Base-by-base conservation (phyloP, 2,113 vertebrate species). In the Bubo scandiacus region DNA sequence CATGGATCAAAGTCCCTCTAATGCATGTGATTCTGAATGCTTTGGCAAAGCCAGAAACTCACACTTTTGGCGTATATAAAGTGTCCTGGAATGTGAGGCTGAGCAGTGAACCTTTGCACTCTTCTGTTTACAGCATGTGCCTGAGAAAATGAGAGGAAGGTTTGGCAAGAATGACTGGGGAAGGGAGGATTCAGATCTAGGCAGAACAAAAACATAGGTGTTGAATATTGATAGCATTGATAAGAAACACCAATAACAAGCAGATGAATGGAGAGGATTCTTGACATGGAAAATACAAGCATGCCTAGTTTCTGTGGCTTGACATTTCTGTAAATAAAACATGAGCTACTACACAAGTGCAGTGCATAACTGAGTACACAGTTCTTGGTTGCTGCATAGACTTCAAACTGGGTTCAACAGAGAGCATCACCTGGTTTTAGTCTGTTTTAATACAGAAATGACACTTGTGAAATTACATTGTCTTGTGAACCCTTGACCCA, bases 41-140 rank as follows among this genome's bases (percentile, higher is more conserved):
- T 94, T 84, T 94, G 81, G 79, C 66, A 89, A 74, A 91, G 29
- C 75, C 80, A 95, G 87, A 73, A 80, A 65, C 82, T 88, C 81
- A 91, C 92, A 45, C 58, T 87, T 91, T 32, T 87, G 82, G 81
- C 61, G 5, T 2, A 30, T 55, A 36, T 81, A 1, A 63, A 81
- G 66, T 47, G 68, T 68, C 70, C 81, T 93, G 94, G 94, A 92
- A 89, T n/a, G 86, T 57, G 73, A 71, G 25, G 81, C 83, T 90
- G 68, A 88, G 91, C 92, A 78, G 45, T 91, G 80, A 96, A 78
- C 81, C 75, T 88, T 81, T 92, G 84, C 87, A 94, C 84, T 87
- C 91, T 54, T 67, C 81, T 89, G 78, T 92, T 96, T 73, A 38
- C 83, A 78, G 62, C 43, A 0, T 36, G 70, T 74, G 79, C 81